Evolutionary conservation across 2,113 vertebrate species (phyloP).

Genomic region (Bufo bufo): DNA sequence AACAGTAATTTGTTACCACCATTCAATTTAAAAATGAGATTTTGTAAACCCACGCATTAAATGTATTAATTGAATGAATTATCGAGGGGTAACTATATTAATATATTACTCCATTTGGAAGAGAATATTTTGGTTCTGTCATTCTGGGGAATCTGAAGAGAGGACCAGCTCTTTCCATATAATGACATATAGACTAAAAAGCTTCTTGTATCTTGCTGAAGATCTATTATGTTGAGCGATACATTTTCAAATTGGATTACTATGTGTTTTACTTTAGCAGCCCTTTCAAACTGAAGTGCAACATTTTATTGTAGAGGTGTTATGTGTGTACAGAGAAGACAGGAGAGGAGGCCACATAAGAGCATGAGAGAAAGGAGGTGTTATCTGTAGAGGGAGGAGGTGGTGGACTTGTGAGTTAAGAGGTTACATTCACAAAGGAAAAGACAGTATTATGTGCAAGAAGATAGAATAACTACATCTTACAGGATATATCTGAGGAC

Average conservation of each 20-base stretch:
- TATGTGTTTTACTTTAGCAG: background rate
- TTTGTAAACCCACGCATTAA: background rate
- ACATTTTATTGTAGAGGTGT: slow-evolving; percentile 13
- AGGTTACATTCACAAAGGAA: background rate
- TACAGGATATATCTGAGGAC: background rate
- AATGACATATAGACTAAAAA: background rate
- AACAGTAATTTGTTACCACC: background rate
- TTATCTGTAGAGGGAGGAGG: slow-evolving; percentile 7
- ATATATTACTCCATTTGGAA: background rate
- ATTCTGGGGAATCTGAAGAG: background rate
- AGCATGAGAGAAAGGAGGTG: slow-evolving; percentile 4
- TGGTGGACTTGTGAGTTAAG: background rate
- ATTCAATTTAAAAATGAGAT: background rate
- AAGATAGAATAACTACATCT: background rate
- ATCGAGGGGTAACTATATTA: background rate
- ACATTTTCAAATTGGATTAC: background rate
- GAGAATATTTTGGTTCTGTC: background rate
- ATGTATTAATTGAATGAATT: background rate
- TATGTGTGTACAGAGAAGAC: slow-evolving; percentile 29
- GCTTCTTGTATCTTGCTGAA: background rate
- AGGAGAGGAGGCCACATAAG: background rate
- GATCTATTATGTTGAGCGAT: background rate
- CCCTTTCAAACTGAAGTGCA: slow-evolving; percentile 1
- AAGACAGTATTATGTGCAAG: background rate
- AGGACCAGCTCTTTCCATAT: background rate